Evolutionary conservation across 2,113 vertebrate species (phyloP).

Genomic region (Muscicapa adusta): DNA sequence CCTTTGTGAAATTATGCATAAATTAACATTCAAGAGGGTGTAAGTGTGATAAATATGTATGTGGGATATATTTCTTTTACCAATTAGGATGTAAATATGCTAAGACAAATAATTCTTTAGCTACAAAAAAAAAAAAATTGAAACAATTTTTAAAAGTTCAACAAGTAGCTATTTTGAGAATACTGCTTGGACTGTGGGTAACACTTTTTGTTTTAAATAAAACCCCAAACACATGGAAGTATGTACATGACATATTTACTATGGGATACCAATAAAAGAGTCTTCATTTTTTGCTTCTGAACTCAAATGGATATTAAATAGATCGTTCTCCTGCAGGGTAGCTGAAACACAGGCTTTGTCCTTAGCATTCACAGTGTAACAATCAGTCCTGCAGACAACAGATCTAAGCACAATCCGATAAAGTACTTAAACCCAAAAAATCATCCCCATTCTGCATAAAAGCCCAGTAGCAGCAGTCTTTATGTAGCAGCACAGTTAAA

Average conservation of each 20-base stretch:
- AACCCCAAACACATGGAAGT: not conserved
- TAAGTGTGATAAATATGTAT: not conserved
- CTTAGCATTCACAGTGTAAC: not conserved
- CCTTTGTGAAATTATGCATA: not conserved
- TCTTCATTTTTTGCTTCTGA: not conserved
- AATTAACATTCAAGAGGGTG: not conserved
- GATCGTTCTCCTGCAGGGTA: not conserved
- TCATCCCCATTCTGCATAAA: not conserved
- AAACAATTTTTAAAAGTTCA: not conserved
- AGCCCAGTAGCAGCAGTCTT: not conserved
- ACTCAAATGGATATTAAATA: not conserved
- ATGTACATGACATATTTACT: not conserved
- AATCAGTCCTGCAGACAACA: not conserved
- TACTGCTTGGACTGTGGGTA: not conserved
- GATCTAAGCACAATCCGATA: not conserved
- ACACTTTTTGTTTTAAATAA: not conserved
- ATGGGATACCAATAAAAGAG: not conserved
- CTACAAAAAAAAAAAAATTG: not conserved
- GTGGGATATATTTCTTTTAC: not conserved
- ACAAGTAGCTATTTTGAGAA: not conserved
- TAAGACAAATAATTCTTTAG: not conserved
- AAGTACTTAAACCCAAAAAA: not conserved
- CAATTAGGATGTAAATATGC: not conserved
- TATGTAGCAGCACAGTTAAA: not conserved
- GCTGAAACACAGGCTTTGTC: not conserved